Base-by-base conservation (phyloP, 2,888 invertebrate genomes). In the Agonum fuliginosum region DNA sequence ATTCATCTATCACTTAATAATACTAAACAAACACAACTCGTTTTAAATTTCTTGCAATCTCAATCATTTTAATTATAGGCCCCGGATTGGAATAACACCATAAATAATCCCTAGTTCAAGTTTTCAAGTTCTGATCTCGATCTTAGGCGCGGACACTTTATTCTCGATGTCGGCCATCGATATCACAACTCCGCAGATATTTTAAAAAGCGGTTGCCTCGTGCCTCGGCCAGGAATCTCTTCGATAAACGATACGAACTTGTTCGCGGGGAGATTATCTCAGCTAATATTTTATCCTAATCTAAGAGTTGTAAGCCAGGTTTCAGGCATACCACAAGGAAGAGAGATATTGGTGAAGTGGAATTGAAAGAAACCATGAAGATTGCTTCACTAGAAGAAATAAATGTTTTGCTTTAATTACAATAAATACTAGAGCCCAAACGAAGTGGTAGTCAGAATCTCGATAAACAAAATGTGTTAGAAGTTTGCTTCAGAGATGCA, bases 131-230 rank as follows among this genome's bases (percentile, higher is more conserved):
- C 54, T 24, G 54, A 54, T 54, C 12, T n/a, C 54, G 22, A 48
- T 54, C 54, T 54, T 22, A 54, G 24, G 54, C 54, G 54, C 54
- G 54, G 54, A 54, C 54, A 54, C 54, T 54, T 54, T 54, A 54
- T 54, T 22, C 24, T 20, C 54, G 54, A 54, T 54, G 54, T 54
- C 54, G 54, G 54, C 54, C 54, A 54, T 24, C 54, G 54, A 54
- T 54, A 54, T 24, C n/a, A n/a, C 54, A 22, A 54, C 22, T 24
- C 37, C 37, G 54, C 54, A 10, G 54, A 12, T 22, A 22, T 22
- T 10, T n/a, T n/a, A n/a, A 22, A 22, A 54, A 22, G 20, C 48
- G 20, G 10, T 19, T 48, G 37, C 37, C 37, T 20, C 54, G 54
- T 20, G 54, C 54, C 12, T 22, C 54, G 54, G 54, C 24, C 12